A percentile compares a stretch with the other conserved stretches of the same genome.
phyloP scores from a whole-genome alignment of 2,797 vertebrate species.

The Hippopotamyrus pictus region DNA sequence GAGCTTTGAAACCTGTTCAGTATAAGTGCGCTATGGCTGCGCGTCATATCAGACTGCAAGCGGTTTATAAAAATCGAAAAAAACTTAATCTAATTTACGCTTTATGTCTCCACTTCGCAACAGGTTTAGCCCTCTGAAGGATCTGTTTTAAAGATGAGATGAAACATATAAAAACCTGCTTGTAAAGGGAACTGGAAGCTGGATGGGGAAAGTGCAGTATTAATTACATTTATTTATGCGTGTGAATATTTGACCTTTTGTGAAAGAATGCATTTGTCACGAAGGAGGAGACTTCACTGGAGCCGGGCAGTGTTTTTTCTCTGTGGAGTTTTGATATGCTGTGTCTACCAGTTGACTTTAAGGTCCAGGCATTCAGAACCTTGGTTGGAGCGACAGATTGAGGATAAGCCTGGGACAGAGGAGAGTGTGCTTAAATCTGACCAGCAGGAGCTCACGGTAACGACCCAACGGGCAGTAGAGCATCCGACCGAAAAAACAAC shows the following conservation, averaged over 20 bases:
- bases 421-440: slow-evolving; percentile 27
- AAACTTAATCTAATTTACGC: slow-evolving; percentile 22
- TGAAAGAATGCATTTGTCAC: slow-evolving; percentile 64
- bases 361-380: slow-evolving; percentile 56
- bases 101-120: slow-evolving; percentile 30
- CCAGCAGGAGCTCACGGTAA: slow-evolving; percentile 41
- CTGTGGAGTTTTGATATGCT: slow-evolving; percentile 65
- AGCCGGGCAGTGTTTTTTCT: slow-evolving; percentile 74
- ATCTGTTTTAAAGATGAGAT: slow-evolving; percentile 53
- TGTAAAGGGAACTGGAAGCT: neutral
- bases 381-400: slow-evolving; percentile 51
- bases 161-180: slow-evolving; percentile 37
- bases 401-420: slow-evolving; percentile 41
- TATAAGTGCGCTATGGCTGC: slow-evolving; percentile 16
- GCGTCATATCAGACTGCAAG: slow-evolving; percentile 17
- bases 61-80: slow-evolving; percentile 17
- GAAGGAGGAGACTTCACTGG: slow-evolving; percentile 68
- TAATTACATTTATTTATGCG: slow-evolving; percentile 40
- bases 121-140: slow-evolving; percentile 27
- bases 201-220: slow-evolving; percentile 39
- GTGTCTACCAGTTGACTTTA: slow-evolving; percentile 70
- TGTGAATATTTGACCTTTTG: slow-evolving; percentile 33
- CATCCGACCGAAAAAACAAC: slow-evolving; percentile 24
- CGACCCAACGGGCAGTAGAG: slow-evolving; percentile 41
- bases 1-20: slow-evolving; percentile 19